Evolutionary conservation across 2,113 vertebrate genomes (phyloP).

Genomic region (Apus apus): DNA sequence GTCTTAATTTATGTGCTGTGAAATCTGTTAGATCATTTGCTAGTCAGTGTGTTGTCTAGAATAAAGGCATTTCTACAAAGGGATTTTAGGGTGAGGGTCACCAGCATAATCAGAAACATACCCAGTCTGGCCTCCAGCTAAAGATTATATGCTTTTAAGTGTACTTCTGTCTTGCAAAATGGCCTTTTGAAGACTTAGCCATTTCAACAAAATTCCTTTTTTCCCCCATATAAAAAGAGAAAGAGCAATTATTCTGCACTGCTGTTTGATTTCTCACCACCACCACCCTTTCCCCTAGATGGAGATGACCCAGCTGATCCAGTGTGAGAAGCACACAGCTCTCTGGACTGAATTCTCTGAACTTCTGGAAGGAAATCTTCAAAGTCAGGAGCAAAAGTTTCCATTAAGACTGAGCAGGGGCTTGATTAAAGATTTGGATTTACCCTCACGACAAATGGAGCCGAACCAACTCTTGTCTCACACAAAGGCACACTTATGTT

Average conservation of each 20-base stretch:
- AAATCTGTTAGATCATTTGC: slow-evolving; percentile 86
- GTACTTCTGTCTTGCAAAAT: slow-evolving; percentile 72
- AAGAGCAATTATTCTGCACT: slow-evolving; percentile 73
- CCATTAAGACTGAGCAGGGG: slow-evolving; percentile 28
- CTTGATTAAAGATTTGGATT: slow-evolving; percentile 52
- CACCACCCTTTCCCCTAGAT: background rate
- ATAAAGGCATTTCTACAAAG: slow-evolving; percentile 84
- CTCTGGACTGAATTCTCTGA: background rate
- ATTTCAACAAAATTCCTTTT: slow-evolving; percentile 69
- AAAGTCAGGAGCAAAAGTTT: slow-evolving; percentile 36
- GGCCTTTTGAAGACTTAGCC: slow-evolving; percentile 73
- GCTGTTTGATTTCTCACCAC: slow-evolving; percentile 41
- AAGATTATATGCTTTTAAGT: slow-evolving; percentile 77
- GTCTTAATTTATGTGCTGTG: slow-evolving; percentile 87
- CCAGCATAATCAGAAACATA: slow-evolving; percentile 82
- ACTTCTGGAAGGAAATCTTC: slow-evolving; percentile 53
- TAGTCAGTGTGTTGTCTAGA: slow-evolving; percentile 80
- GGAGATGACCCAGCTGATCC: slow-evolving; percentile 55
- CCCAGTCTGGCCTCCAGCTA: slow-evolving; percentile 76
- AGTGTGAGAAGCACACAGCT: slow-evolving; percentile 41
- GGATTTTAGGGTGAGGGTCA: slow-evolving; percentile 82
- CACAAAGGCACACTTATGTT: slow-evolving; percentile 45
- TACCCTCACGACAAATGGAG: slow-evolving; percentile 17
- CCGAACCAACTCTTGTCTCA: background rate
- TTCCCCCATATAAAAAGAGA: slow-evolving; percentile 44